Base-by-base conservation (phyloP, 2,113 vertebrate species). In the Carettochelys insculpta region DNA sequence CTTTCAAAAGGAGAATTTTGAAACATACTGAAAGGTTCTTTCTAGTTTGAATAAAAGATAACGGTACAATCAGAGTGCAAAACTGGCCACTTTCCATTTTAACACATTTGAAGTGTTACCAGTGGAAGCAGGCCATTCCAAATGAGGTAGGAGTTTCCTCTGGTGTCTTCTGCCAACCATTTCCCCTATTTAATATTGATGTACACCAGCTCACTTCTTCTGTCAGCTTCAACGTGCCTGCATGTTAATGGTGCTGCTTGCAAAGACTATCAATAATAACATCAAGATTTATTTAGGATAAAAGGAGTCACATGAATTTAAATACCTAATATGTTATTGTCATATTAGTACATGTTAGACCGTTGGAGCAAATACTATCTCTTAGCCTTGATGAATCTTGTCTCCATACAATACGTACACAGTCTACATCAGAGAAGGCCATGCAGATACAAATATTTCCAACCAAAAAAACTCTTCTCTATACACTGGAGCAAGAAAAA, bases 401-500 rank as follows among this genome's bases (percentile, higher is more conserved):
- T 88, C 77, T 82, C 7, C 27, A 29, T n/a, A n/a, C n/a, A 50
- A 91, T 43, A 31, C 11, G 52, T 51, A 54, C 34, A 45, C 1
- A 11, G 24, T 68, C 71, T 84, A 47, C 7, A 52, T 81, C 51
- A 86, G 53, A 94, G 53, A 22, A 87, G 87, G 76, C 0, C 0
- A 56, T 11, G 27, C 45, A 84, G 47, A 73, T 82, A 90, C 83
- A 50, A 75, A 61, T 51, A 29, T 54, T 79, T 52, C 51, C 78
- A 88, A 54, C 81, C 85, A 4, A 1, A 68, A 95, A 82, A 0
- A 31, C 47, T 84, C 78, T 24, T 84, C 48, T 77, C 92, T 82
- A 76, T 34, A 48, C 14, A 58, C 48, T 80, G 81, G 89, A 89
- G 92, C 71, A 84, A 73, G 92, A 90, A 71, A 83, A n/a, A 65